Evolutionary conservation across 1,140 invertebrate species (phyloP), one percentile per base, ranked within the genome.

Genomic region (Pinna nobilis): DNA sequence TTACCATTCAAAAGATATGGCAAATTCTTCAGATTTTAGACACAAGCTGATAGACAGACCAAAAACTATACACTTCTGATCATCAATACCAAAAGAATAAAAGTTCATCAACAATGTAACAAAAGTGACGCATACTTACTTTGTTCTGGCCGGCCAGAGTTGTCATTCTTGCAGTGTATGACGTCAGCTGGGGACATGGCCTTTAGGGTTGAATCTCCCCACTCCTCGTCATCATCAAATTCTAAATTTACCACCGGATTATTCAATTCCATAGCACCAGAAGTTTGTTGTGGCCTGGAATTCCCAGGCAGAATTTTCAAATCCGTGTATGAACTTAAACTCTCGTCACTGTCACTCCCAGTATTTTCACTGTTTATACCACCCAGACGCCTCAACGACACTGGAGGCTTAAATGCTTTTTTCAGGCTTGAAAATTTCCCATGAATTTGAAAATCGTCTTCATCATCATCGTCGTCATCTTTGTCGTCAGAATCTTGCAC

Each of bases 201-300:
- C 47, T 76, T 75, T 6, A 74, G 64, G 25, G 76, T 77, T 44
- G 60, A 68, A 30, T 75, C 71, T 23, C 65, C 75, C 81, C 81
- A 81, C 28, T 79, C 76, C 25, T 80, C 78, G 30, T 77, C 70
- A 69, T 82, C 79, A 66, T 79, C 80, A 73, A 74, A 78, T 2
- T 78, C 74, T 50, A 23, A 37, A 67, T 41, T 64, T 11, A n/a
- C 49, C 51, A 15, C n/a, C 63, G 37, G 44, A 9, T 35, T 15
- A 51, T 66, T 49, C 9, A 11, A 11, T 44, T 44, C 39, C 39
- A n/a, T 11, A n/a, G 9, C 39, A 11, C 39, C 39, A 44, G 9
- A 44, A n/a, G 47, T n/a, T 15, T 25, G 13, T 25, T 5, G 53
- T 18, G 15, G 30, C 50, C 51, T 70, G 61, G 13, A 37, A n/a